Conservation (phyloP, 1,140 invertebrate genomes). For the Pseudoatta argentina region DNA sequence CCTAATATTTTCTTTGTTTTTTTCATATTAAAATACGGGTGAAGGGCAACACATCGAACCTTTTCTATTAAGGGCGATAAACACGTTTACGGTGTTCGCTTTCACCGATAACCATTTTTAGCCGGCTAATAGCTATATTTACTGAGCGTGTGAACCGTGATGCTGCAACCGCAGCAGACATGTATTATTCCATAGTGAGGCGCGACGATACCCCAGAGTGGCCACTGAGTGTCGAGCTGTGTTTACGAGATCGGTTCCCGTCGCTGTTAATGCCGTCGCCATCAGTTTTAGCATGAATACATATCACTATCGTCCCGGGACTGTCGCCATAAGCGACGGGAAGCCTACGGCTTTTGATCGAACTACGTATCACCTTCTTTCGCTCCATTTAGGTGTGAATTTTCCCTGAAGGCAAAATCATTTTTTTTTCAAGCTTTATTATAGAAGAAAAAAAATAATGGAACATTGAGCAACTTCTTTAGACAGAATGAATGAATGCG, state of each 20-base stretch:
- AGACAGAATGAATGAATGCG: neutral
- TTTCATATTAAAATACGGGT: neutral
- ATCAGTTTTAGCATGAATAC: slow-evolving; percentile 63
- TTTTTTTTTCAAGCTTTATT: slow-evolving; percentile 16
- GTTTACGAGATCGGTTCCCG: slow-evolving; percentile 61
- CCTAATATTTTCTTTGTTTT: neutral
- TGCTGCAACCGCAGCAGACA: slow-evolving; percentile 46
- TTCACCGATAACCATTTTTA: slow-evolving; percentile 52
- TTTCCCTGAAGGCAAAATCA: neutral
- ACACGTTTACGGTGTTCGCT: slow-evolving; percentile 43
- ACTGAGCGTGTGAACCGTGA: slow-evolving; percentile 37
- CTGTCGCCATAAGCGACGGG: slow-evolving; percentile 1
- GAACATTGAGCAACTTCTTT: neutral
- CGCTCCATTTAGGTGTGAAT: slow-evolving; percentile 7
- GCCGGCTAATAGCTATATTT: slow-evolving; percentile 36
- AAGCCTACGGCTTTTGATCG: slow-evolving; percentile 6
- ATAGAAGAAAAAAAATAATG: neutral
- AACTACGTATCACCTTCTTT: slow-evolving; percentile 5
- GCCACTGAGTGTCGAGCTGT: slow-evolving; percentile 66
- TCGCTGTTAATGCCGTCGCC: slow-evolving; percentile 49
- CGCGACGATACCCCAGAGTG: slow-evolving; percentile 56
- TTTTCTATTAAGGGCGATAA: slow-evolving; percentile 31
- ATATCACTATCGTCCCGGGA: slow-evolving; percentile 22
- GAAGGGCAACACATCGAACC: neutral
- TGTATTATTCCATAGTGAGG: slow-evolving; percentile 51